Base-by-base conservation (phyloP, 2,888 invertebrate species). In the Eupithecia tripunctaria region DNA sequence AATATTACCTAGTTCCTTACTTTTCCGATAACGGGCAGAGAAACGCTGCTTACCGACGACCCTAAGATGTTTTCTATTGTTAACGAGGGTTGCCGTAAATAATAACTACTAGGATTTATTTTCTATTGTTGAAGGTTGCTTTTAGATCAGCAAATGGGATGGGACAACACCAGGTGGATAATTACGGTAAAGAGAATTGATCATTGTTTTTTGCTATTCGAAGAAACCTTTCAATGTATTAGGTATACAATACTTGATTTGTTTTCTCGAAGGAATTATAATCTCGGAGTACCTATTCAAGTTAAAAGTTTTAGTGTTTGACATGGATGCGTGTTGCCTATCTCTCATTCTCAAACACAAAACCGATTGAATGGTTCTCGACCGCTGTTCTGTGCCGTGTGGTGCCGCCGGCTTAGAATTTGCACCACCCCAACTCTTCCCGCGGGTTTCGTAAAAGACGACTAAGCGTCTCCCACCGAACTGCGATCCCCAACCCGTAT, bases 41-140 rank as follows among this genome's bases (percentile, higher is more conserved):
- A 63, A 63, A 21, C 62, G n/a, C 10, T 63, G 62, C 62, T 63
- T 32, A n/a, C 62, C 10, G n/a, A n/a, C n/a, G 32, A 63, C n/a
- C 62, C n/a, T 36, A 63, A 63, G 62, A 36, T 32, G 32, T n/a
- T 63, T 63, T 32, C 62, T 63, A 63, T 63, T 63, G 36, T 63
- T 60, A 60, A 56, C 25, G 21, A 56, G 56, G 56, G 56, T 56
- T 2, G 56, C n/a, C 56, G 25, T 25, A 56, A 25, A 56, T 56
- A 56, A 56, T 56, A 56, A 56, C 21, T 21, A 51, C 5, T 12
- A 25, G 56, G 25, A 56, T 56, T 56, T 32, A 32, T 63, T 63
- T 63, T 32, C 62, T 63, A 63, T 63, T 63, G 62, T 63, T 27
- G 27, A 62, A 15, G 62, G 29, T 62, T 62, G 62, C 18, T 60